Evolutionary conservation across 2,888 invertebrate genomes (phyloP).

Genomic region (Ichneumon xanthorius): DNA sequence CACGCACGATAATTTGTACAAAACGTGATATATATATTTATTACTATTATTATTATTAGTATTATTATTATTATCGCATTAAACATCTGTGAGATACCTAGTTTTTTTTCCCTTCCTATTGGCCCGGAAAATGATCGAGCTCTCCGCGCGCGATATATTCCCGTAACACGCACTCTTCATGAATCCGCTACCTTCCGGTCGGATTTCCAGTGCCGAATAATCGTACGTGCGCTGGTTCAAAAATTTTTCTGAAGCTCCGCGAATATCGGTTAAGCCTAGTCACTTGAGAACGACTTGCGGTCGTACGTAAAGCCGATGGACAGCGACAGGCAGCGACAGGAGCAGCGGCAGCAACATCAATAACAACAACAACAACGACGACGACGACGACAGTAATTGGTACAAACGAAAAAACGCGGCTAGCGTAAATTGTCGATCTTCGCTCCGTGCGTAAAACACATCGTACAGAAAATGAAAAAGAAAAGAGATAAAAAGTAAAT

Average conservation of each 20-base stretch:
- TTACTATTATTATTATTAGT: neutral
- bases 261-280: constrained; percentile 40
- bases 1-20: constrained; percentile 17
- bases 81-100: neutral
- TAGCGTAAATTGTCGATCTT: constrained; percentile 18
- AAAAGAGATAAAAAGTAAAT: neutral
- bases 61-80: constrained; percentile 9
- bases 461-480: constrained; percentile 1
- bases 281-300: constrained; percentile 14
- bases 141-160: neutral
- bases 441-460: constrained; percentile 19
- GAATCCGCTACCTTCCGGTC: constrained; percentile 42
- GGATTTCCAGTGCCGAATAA: constrained; percentile 27
- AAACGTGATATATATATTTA: neutral
- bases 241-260: constrained; percentile 22
- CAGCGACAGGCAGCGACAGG: constrained; percentile 33
- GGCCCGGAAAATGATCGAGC: neutral
- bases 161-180: constrained; percentile 3
- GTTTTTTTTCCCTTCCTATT: neutral
- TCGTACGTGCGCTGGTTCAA: constrained; percentile 53
- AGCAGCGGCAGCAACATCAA: constrained; percentile 26
- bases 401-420: constrained; percentile 15
- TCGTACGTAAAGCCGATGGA: constrained; percentile 36
- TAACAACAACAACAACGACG: constrained; percentile 33
- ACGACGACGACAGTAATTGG: constrained; percentile 13